phyloP scores from a whole-genome alignment of 2,113 vertebrate genomes.

The Mormyrus lacerda region DNA sequence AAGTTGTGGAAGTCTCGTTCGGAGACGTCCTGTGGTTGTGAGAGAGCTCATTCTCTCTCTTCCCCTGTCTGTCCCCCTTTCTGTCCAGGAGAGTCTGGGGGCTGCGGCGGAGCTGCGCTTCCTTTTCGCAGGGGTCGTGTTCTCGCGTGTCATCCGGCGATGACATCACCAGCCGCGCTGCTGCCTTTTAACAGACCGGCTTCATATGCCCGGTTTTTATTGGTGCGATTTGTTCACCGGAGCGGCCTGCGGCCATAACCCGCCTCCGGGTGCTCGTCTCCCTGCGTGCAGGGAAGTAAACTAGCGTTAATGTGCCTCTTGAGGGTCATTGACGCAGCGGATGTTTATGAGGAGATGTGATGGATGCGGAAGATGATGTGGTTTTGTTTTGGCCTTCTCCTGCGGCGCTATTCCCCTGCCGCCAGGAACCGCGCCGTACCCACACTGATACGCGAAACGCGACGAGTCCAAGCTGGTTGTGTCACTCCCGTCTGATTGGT shows the following conservation, averaged over 20 bases:
- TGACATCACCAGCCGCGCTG: conserved; percentile 12
- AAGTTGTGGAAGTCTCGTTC: background rate
- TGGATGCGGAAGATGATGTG: background rate
- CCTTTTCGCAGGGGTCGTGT: background rate
- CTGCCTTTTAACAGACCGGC: conserved; percentile 2
- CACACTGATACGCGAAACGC: background rate
- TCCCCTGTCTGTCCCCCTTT: background rate
- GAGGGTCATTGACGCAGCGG: background rate
- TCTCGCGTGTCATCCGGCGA: background rate
- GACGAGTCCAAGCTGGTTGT: no score
- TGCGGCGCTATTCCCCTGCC: background rate
- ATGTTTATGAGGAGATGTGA: background rate
- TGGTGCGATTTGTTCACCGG: conserved; percentile 3
- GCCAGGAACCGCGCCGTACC: background rate
- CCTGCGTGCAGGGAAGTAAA: background rate
- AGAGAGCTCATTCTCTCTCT: background rate
- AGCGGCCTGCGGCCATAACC: background rate
- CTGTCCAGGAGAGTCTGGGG: background rate
- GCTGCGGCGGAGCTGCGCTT: background rate
- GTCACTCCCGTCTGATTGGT: no score
- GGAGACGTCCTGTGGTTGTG: background rate
- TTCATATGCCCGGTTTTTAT: background rate
- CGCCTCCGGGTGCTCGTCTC: background rate
- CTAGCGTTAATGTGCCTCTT: background rate
- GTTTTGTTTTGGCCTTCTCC: background rate